Base-by-base conservation (phyloP, 2,888 invertebrate species). In the Corythucha ciliata region DNA sequence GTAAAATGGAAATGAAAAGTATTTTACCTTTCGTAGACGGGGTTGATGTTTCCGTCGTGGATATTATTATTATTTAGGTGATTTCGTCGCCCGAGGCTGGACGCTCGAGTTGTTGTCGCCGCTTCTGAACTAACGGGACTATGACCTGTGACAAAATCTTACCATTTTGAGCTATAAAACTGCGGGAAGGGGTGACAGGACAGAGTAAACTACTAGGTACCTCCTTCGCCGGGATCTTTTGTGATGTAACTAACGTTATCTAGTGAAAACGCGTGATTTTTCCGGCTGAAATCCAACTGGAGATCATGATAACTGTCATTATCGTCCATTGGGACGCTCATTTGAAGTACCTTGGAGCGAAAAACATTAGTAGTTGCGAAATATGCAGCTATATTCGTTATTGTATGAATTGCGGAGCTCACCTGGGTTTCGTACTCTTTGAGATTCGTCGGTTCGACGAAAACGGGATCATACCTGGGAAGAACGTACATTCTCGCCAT, bases 381-480 rank as follows among this genome's bases (percentile, higher is more conserved):
- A n/a, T n/a, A n/a, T n/a, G n/a, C n/a, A n/a, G n/a, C n/a, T n/a
- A n/a, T n/a, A n/a, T n/a, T n/a, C n/a, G n/a, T n/a, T n/a, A n/a
- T n/a, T n/a, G n/a, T n/a, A n/a, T n/a, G n/a, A n/a, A n/a, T n/a
- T n/a, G n/a, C 18, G n/a, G 16, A 20, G 42, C 59, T 58, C 64
- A 73, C 78, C 76, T 93, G 93, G 0, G 92, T 93, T 70, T 94
- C 93, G 68, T 93, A 94, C 70, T 93, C 84, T 61, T 92, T 90
- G 37, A 91, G 75, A 63, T 87, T 87, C 32, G 49, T 24, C 22
- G 88, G 86, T 62, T 82, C 81, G 8, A 78, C 69, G 73, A 82
- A 70, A 1, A 78, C 77, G 0, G 82, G 80, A 66, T 85, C 83
- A 64, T 84, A 84, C 22, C 82, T 73, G 0, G 83, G 81, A 4